These are phyloP conservation scores for Zaprionus ornatus DNA, from an alignment of 1,140 invertebrate species.

Conservation along the genomic window DNA sequence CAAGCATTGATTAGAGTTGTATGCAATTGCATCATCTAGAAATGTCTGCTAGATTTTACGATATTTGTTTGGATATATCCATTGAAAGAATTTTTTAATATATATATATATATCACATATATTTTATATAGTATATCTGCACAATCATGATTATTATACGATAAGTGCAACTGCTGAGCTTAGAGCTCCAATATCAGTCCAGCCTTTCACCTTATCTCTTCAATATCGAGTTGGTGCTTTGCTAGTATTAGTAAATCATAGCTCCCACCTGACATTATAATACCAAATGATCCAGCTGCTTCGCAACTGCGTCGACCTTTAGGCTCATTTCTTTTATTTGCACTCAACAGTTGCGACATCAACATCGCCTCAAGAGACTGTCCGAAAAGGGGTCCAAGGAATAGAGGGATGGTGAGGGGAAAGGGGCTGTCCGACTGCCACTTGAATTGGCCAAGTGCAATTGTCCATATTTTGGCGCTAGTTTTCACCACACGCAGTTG, in stretches of 20 bases:
- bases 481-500: slow-evolving; percentile 62
- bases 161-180: too few species aligned
- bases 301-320: background rate
- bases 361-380: background rate
- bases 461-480: slow-evolving; percentile 67
- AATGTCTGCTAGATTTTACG: too few species aligned
- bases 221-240: background rate
- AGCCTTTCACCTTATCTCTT: background rate
- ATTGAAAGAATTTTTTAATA: too few species aligned
- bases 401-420: background rate
- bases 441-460: slow-evolving; percentile 37
- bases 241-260: too few species aligned
- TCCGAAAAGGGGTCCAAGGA: background rate
- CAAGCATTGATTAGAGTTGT: too few species aligned
- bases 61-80: too few species aligned
- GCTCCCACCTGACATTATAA: background rate
- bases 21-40: too few species aligned
- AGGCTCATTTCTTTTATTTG: background rate
- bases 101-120: too few species aligned
- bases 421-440: slow-evolving; percentile 12
- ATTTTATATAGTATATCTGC: too few species aligned
- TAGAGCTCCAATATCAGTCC: too few species aligned
- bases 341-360: slow-evolving; percentile 3
- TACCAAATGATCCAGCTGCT: background rate
- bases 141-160: too few species aligned